Base-by-base conservation (phyloP, 1,140 invertebrate genomes). In the Cyclina sinensis region DNA sequence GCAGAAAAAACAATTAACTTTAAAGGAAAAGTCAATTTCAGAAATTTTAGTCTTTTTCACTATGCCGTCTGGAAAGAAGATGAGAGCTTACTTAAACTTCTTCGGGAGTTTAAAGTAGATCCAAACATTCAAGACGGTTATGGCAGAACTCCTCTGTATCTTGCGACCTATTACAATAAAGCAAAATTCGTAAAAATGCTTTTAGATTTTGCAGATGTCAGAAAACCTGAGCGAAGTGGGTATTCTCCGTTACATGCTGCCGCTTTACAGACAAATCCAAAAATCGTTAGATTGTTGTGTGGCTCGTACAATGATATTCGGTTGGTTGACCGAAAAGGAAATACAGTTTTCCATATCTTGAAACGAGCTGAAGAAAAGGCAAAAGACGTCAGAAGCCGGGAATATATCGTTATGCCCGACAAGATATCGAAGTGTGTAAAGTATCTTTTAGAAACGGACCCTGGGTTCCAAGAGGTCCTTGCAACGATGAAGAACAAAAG, bases 21-120 rank as follows among this genome's bases (percentile, higher is more conserved):
- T 59, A 27, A n/a, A 16, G 62, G 80, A n/a, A 84, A 84, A 73
- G 37, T 37, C 24, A 16, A 43, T 30, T 21, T 48, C 2, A 70
- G 73, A 48, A 35, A 37, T n/a, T 43, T 65, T 24, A 65, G 62
- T 14, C 30, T 84, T 16, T 73, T 48, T 27, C 81, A 84, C 48
- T 39, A 68, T 14, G 81, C 81, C 37, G 65, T 84, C n/a, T 73
- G 62, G 62, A 84, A 70, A 35, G 39, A 84, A 48, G 30, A 84
- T 32, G 32, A 35, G 30, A 54, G 27, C 11, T 16, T 84, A 65
- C 0, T 84, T 0, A 37, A 84, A 21, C 21, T 73, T 32, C 65
- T 84, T 24, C 32, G 27, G 24, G 65, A 70, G 30, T 21, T 12
- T n/a, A 32, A 73, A 4, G 24, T 48, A 24, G 65, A 84, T 73